Evolutionary conservation across 2,797 vertebrate species (phyloP), one percentile per base, ranked within the genome.

Genomic region (Lepus oiostolus): DNA sequence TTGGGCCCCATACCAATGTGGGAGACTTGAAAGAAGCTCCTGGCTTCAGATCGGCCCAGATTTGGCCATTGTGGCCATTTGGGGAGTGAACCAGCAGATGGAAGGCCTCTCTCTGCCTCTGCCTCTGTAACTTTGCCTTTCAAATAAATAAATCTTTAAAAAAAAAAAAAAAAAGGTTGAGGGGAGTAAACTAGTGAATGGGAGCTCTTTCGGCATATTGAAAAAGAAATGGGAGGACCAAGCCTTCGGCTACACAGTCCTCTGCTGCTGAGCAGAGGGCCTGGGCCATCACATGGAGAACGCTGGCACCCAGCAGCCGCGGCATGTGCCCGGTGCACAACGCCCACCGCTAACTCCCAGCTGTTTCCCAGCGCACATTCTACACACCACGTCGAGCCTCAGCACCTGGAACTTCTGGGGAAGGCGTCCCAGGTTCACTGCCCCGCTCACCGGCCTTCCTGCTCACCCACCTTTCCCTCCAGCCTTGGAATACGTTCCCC

Each of bases 261-360:
- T 42, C 38, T 58, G 63, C 42, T 13, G 28, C 11, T 63, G 7
- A 22, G 67, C 81, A 47, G 24, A 35, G 32, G 5, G 42, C 5
- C 7, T 1, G 4, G 42, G 50, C 24, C n/a, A 13, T 67, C 7
- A 12, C 21, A n/a, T 9, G 21, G 4, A 52, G 60, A 28, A 26
- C 12, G 8, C 14, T 32, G 42, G 63, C 6, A 10, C 7, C 67
- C 10, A n/a, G 76, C 58, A 54, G 42, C 42, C 52, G 5, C 0
- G 50, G 89, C 52, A 76, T 47, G 32, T 38, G 16, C n/a, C 19
- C 79, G 67, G 14, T 26, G 62, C 17, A 22, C 9, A 60, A 47
- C 16, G 65, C 24, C 81, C 28, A 6, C 30, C 42, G 5, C 9
- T 24, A 47, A 14, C 17, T 14, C 8, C 16, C 0, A 0, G 21